Evolutionary conservation across 2,888 invertebrate species (phyloP).

Genomic region (Megastigmus dorsalis): DNA sequence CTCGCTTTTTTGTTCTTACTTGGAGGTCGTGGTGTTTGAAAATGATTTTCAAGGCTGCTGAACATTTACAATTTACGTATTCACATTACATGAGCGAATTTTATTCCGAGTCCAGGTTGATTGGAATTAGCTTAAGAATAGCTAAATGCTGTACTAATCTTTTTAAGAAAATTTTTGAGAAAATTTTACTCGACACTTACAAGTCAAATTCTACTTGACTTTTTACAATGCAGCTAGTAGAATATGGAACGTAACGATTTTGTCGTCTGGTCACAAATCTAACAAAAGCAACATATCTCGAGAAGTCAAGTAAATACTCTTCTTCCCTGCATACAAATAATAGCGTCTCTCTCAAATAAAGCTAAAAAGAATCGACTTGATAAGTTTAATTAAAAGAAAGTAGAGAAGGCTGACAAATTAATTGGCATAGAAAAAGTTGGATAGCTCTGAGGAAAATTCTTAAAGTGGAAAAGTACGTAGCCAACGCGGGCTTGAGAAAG

Average conservation of each 20-base stretch:
- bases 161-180: too few relatives aligned
- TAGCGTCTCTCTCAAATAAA: neutral
- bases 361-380: constrained; percentile 42
- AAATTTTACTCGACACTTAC: too few relatives aligned
- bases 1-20: too few relatives aligned
- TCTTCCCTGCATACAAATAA: constrained; percentile 20
- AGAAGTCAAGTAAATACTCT: constrained; percentile 21
- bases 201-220: too few relatives aligned
- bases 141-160: too few relatives aligned
- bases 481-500: too few relatives aligned
- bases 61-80: too few relatives aligned
- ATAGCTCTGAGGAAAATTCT: constrained; percentile 44
- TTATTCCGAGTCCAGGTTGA: too few relatives aligned
- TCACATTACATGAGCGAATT: too few relatives aligned
- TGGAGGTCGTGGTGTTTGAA: too few relatives aligned
- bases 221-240: neutral
- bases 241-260: neutral
- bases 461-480: constrained; percentile 42
- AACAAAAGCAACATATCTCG: neutral
- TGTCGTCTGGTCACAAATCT: neutral
- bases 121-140: too few relatives aligned
- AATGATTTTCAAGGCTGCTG: too few relatives aligned
- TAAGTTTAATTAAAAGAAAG: constrained; percentile 54
- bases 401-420: constrained; percentile 42
- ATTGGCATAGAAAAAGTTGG: constrained; percentile 50